Evolutionary conservation across 2,888 invertebrate species (phyloP).

Genomic region (Drosophila subsilvestris): DNA sequence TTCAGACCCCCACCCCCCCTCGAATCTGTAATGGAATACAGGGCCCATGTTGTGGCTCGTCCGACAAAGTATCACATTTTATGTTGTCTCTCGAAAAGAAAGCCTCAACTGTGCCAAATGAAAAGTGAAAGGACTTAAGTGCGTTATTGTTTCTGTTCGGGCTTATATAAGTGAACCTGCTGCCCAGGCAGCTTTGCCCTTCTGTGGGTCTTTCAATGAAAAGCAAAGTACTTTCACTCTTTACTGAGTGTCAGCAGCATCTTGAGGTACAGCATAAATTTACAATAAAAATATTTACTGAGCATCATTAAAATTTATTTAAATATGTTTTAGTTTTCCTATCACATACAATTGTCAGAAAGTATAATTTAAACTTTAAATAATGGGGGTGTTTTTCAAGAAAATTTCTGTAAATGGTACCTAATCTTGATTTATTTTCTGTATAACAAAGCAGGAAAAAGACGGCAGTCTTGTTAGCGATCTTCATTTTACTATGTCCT

Average conservation of each 20-base stretch:
- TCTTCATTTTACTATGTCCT: background rate
- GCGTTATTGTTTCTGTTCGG: slow-evolving; percentile 47
- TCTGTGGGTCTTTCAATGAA: slow-evolving; percentile 48
- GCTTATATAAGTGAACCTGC: slow-evolving; percentile 49
- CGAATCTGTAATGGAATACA: slow-evolving; percentile 40
- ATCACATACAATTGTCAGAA: background rate
- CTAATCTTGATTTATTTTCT: too few relatives aligned
- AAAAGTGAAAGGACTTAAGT: slow-evolving; percentile 72
- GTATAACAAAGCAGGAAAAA: background rate
- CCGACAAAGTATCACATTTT: slow-evolving; percentile 31
- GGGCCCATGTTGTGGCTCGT: background rate
- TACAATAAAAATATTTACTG: background rate
- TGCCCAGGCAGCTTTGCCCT: slow-evolving; percentile 49
- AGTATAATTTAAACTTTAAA: background rate
- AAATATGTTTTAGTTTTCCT: background rate
- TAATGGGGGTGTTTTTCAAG: background rate
- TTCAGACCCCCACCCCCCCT: slow-evolving; percentile 1
- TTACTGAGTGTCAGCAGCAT: slow-evolving; percentile 12
- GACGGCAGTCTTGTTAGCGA: background rate
- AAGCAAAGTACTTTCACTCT: slow-evolving; percentile 30
- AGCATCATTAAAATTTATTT: background rate
- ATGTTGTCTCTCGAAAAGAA: slow-evolving; percentile 43
- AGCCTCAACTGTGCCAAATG: slow-evolving; percentile 51
- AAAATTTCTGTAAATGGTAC: too few relatives aligned
- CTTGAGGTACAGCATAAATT: slow-evolving; percentile 8